These are phyloP conservation scores for Saccostrea glomerata DNA, from an alignment of 1,140 invertebrate species.

Conservation along the genomic window DNA sequence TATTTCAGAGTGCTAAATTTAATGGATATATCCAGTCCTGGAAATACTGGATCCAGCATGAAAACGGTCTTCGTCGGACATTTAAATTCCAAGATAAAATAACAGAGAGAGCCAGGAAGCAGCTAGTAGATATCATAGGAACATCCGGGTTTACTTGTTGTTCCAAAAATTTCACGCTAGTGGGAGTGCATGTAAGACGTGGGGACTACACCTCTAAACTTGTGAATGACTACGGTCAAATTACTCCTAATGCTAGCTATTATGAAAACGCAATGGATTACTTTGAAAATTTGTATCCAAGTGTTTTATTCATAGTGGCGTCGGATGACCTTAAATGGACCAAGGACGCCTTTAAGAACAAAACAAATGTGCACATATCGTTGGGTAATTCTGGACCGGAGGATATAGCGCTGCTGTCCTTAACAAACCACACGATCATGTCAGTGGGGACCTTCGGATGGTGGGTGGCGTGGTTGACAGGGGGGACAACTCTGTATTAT, in stretches of 20 bases:
- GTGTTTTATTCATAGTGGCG: constrained; percentile 57
- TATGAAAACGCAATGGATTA: constrained; percentile 54
- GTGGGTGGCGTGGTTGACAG: constrained; percentile 70
- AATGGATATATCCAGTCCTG: constrained; percentile 66
- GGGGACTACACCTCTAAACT: constrained; percentile 58
- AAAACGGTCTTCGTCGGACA: constrained; percentile 54
- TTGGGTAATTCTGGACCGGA: constrained; percentile 49
- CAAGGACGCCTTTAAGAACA: background rate
- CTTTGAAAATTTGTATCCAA: constrained; percentile 49
- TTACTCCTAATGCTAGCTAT: constrained; percentile 53
- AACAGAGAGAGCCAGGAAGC: constrained; percentile 34
- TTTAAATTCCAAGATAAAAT: constrained; percentile 61
- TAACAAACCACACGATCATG: constrained; percentile 70
- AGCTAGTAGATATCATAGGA: constrained; percentile 38
- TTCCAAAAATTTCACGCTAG: constrained; percentile 40
- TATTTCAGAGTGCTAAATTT: constrained; percentile 46
- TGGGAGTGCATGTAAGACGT: constrained; percentile 68
- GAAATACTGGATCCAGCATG: constrained; percentile 65
- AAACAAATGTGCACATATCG: constrained; percentile 50
- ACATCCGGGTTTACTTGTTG: constrained; percentile 26
- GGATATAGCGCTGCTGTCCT: constrained; percentile 65
- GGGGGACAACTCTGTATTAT: constrained; percentile 67
- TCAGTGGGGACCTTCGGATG: constrained; percentile 72
- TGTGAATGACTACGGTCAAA: constrained; percentile 47
- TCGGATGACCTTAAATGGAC: constrained; percentile 58